phyloP scores from a whole-genome alignment of 2,888 invertebrate species.

The Eilema griseolum region DNA sequence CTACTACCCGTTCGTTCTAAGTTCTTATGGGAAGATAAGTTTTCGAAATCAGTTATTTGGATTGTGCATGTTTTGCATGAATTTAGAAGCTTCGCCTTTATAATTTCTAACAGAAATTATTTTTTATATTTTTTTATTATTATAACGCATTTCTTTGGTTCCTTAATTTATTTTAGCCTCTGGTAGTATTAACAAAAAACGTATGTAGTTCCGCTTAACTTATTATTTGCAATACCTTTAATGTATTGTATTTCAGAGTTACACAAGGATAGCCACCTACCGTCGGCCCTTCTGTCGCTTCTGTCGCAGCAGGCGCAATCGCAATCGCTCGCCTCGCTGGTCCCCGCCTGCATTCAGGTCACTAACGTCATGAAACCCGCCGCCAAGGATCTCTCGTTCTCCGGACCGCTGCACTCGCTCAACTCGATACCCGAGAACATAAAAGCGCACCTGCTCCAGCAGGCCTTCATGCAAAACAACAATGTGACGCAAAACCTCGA shows the following conservation, averaged over 20 bases:
- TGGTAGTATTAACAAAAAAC: slow-evolving; percentile 86
- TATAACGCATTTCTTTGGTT: slow-evolving; percentile 87
- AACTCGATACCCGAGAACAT: slow-evolving; percentile 66
- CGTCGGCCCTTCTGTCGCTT: slow-evolving; percentile 82
- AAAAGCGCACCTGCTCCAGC: slow-evolving; percentile 75
- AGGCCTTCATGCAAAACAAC: slow-evolving; percentile 78
- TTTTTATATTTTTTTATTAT: slow-evolving; percentile 71
- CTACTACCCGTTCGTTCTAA: slow-evolving; percentile 54
- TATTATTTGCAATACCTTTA: slow-evolving; percentile 81
- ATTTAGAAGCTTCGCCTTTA: slow-evolving; percentile 86
- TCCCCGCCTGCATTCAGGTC: slow-evolving; percentile 69
- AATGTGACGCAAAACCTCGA: slow-evolving; percentile 61
- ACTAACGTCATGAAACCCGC: slow-evolving; percentile 59
- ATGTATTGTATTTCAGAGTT: slow-evolving; percentile 83
- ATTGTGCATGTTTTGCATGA: slow-evolving; percentile 86
- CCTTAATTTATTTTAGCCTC: slow-evolving; percentile 85
- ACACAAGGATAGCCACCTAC: slow-evolving; percentile 75
- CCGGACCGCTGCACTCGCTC: slow-evolving; percentile 49
- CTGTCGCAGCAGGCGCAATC: slow-evolving; percentile 72
- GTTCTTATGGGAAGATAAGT: slow-evolving; percentile 83
- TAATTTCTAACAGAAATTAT: slow-evolving; percentile 83
- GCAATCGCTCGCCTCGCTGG: slow-evolving; percentile 65
- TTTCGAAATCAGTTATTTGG: slow-evolving; percentile 70
- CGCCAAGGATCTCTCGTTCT: slow-evolving; percentile 45
- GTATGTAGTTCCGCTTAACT: slow-evolving; percentile 79